Base-by-base conservation (phyloP, 2,888 invertebrate species). In the Hypomecis punctinalis region DNA sequence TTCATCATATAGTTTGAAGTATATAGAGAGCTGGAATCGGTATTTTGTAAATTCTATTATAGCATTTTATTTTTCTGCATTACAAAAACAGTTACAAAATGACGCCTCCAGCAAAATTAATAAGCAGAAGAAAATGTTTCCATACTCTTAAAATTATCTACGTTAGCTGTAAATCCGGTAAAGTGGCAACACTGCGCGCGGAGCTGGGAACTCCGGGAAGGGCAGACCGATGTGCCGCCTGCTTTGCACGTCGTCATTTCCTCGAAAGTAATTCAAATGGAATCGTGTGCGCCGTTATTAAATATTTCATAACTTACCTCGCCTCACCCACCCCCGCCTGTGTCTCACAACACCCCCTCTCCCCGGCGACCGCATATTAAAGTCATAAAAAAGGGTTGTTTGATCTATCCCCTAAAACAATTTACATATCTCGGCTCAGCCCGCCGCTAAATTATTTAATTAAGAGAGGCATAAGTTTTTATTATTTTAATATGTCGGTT, bases 401-500 rank as follows among this genome's bases (percentile, higher is more conserved):
- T 93, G 93, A 93, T 93, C 92, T 93, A 93, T 93, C 93, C 93
- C 92, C 90, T 91, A 90, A 93, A 93, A 93, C 93, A 93, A 93
- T 93, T 93, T 93, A 93, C 93, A 93, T 93, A 93, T 93, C 93
- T 91, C 90, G 89, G 89, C 89, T 88, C 89, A 87, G 85, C 84
- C 86, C 86, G 88, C 90, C 85, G 91, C 91, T 93, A 92, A 93
- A 93, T 93, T 93, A 93, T 93, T 93, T 93, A 93, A 93, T 93
- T 93, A 93, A 93, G 93, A 90, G 93, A 91, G 93, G 91, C 93
- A 92, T 93, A 93, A 93, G 93, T 93, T 93, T 93, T 93, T 93
- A 93, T 93, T 93, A 93, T 93, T 93, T 93, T 91, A 93, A 93
- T 93, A 93, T 92, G 92, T 91, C 83, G 87, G 88, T 83, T 87